A percentile compares a stretch with the other conserved stretches of the same genome.
phyloP scores from a whole-genome alignment of 2,888 invertebrate species.

The Tinea pellionella region DNA sequence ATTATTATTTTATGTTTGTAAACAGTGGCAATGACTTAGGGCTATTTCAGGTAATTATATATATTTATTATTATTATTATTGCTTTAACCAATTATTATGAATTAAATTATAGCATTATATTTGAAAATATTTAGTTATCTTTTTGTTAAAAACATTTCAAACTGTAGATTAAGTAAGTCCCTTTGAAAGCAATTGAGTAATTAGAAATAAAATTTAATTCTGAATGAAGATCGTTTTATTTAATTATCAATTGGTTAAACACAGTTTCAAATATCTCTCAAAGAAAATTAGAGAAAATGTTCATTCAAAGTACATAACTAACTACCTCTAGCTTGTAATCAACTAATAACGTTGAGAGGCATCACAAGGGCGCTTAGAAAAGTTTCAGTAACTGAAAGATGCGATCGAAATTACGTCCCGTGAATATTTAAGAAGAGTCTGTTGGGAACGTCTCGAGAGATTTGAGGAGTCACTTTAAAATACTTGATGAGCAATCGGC shows the following conservation, averaged over 20 bases:
- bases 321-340: conserved; percentile 24
- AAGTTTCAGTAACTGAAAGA: conserved; percentile 39
- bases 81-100: no score
- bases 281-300: conserved; percentile 21
- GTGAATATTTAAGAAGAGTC: conserved; percentile 59
- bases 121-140: not conserved
- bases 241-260: conserved; percentile 4
- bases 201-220: not conserved
- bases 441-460: conserved; percentile 50
- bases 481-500: conserved; percentile 55
- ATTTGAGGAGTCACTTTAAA: conserved; percentile 45
- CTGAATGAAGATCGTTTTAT: not conserved
- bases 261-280: conserved; percentile 13
- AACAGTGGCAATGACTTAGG: no score
- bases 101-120: no score
- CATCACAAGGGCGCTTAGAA: conserved; percentile 24
- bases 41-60: no score
- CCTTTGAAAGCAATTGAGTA: not conserved
- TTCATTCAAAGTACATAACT: conserved; percentile 19
- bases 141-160: not conserved
- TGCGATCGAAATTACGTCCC: conserved; percentile 43
- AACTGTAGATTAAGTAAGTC: not conserved
- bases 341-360: conserved; percentile 29
- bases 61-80: no score
- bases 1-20: no score